A percentile compares a stretch with the other conserved stretches of the same genome.
These are phyloP conservation scores for Xestia ashworthii DNA, from an alignment of 2,888 invertebrate species.

Conservation along the genomic window DNA sequence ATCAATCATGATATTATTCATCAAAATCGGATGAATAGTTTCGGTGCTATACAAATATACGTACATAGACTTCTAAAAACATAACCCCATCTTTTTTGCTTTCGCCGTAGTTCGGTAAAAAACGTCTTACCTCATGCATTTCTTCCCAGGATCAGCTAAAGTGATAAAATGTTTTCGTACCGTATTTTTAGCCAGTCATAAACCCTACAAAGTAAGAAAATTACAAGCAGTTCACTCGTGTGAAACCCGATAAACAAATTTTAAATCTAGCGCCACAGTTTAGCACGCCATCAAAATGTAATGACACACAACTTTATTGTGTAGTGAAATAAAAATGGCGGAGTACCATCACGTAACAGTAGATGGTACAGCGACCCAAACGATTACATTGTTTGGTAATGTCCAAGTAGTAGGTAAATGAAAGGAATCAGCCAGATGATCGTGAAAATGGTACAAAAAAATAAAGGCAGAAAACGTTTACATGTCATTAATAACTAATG, in stretches of 20 bases:
- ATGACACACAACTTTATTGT: constrained; percentile 61
- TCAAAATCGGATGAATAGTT: too few species aligned
- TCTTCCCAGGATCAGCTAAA: neutral
- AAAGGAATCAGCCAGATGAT: neutral
- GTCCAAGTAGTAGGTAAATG: neutral
- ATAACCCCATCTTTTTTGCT: too few species aligned
- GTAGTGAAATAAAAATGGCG: constrained; percentile 62
- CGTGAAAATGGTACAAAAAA: neutral
- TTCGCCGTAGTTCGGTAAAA: neutral
- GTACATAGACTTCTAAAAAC: too few species aligned
- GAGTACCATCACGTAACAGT: neutral
- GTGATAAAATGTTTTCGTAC: neutral
- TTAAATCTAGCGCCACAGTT: constrained; percentile 41
- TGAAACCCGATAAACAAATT: constrained; percentile 46
- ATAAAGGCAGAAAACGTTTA: neutral
- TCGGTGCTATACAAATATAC: too few species aligned
- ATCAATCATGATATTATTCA: too few species aligned
- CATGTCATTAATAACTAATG: too few species aligned
- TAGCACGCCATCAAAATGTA: constrained; percentile 55
- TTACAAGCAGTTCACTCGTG: constrained; percentile 17
- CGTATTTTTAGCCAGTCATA: neutral
- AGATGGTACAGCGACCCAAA: neutral
- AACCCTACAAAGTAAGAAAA: constrained; percentile 27
- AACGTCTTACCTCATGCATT: neutral
- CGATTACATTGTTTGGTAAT: constrained; percentile 23